Evolutionary conservation across 1,140 invertebrate species (phyloP).

Genomic region (Aphelenchoides besseyi): DNA sequence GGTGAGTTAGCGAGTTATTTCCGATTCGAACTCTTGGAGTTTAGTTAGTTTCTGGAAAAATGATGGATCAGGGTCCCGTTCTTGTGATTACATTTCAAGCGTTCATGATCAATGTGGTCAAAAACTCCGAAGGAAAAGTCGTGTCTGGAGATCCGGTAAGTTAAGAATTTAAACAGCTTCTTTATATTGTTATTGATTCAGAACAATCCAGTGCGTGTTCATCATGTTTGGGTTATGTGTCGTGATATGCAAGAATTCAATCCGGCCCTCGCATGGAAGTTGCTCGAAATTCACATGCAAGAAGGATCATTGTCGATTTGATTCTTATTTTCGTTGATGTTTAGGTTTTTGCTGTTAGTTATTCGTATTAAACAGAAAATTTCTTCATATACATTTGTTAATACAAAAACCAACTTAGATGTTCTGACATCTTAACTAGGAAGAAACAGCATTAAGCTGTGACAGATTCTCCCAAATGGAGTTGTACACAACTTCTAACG

Average conservation of each 20-base stretch:
- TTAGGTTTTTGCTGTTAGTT: no score
- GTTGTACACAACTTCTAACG: no score
- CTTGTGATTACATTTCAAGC: constrained; percentile 89
- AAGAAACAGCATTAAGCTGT: no score
- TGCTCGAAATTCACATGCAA: constrained; percentile 72
- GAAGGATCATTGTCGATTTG: constrained; percentile 41
- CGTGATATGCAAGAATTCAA: constrained; percentile 87
- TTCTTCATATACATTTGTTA: no score
- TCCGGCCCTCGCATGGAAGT: constrained; percentile 88
- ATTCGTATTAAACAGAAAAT: no score
- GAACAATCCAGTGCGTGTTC: constrained; percentile 86
- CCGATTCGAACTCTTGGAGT: constrained; percentile 27
- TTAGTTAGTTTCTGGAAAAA: constrained; percentile 84
- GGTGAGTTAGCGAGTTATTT: constrained; percentile 60
- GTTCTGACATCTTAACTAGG: no score
- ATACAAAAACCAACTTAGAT: no score
- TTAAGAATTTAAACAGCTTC: constrained; percentile 22
- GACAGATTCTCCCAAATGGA: no score
- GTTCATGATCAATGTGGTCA: constrained; percentile 90
- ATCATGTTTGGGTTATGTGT: constrained; percentile 96
- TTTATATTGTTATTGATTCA: constrained; percentile 13
- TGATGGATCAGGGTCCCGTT: constrained; percentile 98
- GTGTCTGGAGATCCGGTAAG: constrained; percentile 83
- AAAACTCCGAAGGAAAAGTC: constrained; percentile 77
- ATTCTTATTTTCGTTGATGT: constrained; percentile 7